Evolutionary conservation across 1,140 invertebrate species (phyloP), one percentile per base, ranked within the genome.

Genomic region (Brevipalpus yothersi): DNA sequence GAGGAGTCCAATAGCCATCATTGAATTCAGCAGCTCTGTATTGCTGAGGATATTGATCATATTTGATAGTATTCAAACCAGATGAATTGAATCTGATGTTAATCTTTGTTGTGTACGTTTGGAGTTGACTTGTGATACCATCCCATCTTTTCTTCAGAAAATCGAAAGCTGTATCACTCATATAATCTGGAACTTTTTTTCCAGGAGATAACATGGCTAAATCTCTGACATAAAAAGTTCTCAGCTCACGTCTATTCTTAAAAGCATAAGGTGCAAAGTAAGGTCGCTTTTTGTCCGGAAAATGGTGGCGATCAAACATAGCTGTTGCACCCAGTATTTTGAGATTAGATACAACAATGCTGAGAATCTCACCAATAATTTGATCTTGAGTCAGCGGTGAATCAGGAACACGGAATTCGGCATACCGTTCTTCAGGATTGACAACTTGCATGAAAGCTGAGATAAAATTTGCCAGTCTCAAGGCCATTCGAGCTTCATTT

Each of bases 221-320:
- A 73, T 92, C 89, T 73, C 91, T 86, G 13, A 92, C 72, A 69
- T 83, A 84, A 63, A 82, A 89, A 67, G 86, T 88, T 64, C 82
- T 76, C 0, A 80, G 82, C 68, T 87, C 89, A 17, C 83, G 71
- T 58, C 82, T 72, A n/a, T 76, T 81, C 56, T 89, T 89, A 70
- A 88, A 95, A 31, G 91, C 91, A 70, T 82, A 91, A 0, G 93
- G 92, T 19, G 88, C 92, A 72, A 98, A 98, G 60, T 82, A 78
- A 41, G 88, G 86, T 71, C 65, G 66, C 53, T 71, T 71, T 10
- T 9, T 17, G 49, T 51, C 21, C 69, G 92, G 90, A 70, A 96
- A 97, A 72, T 94, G 93, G 69, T 94, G 91, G 51, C 85, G 77
- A 68, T 95, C 90, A 85, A 91, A 98, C 69, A 82, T 93, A 17